Base-by-base conservation (phyloP, 2,797 vertebrate genomes). In the Alfaro cultratus region DNA sequence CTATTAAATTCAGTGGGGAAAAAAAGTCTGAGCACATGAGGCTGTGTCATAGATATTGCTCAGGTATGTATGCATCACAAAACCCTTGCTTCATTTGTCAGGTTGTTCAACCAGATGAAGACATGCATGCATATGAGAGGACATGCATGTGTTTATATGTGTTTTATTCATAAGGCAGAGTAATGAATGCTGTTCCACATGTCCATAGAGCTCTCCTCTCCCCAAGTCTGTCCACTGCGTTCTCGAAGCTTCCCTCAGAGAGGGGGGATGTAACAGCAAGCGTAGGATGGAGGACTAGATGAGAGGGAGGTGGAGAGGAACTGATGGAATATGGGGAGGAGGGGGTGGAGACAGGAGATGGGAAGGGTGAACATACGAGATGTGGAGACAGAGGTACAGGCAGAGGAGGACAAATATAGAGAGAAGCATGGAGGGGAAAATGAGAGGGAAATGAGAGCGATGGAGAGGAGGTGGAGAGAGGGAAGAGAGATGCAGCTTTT, bases 191-290 rank as follows among this genome's bases (percentile, higher is more conserved):
- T 83, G 79, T 90, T 71, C 90, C 82, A 86, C 83, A 81, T 88
- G 82, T 89, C 83, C 79, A 87, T 79, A 67, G 87, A 91, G 90
- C 84, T 80, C 90, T 82, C 73, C 77, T 74, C 72, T 87, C 70
- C n/a, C 76, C 41, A 36, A 86, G 82, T 51, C 46, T 43, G 86
- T 81, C 90, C 81, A 86, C 51, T 36, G 79, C 62, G 73, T 90
- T 94, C 91, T 89, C 53, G 89, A 91, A 93, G 92, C 88, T 94
- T 94, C 91, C 88, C 78, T 60, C 6, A 34, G 60, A 34, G 62
- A 87, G 75, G 77, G 78, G 74, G 74, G 78, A 77, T 41, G 64
- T 10, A 47, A 77, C 51, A 74, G 74, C 62, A 60, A 60, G 74
- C 2, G 16, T 57, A 83, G 34, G 80, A 83, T 49, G 46, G 75